A percentile compares a stretch with the other conserved stretches of the same genome.
These are phyloP conservation scores for Heliocidaris tuberculata DNA, from an alignment of 35 echinoderm and acorn worm species.

Conservation along the genomic window DNA sequence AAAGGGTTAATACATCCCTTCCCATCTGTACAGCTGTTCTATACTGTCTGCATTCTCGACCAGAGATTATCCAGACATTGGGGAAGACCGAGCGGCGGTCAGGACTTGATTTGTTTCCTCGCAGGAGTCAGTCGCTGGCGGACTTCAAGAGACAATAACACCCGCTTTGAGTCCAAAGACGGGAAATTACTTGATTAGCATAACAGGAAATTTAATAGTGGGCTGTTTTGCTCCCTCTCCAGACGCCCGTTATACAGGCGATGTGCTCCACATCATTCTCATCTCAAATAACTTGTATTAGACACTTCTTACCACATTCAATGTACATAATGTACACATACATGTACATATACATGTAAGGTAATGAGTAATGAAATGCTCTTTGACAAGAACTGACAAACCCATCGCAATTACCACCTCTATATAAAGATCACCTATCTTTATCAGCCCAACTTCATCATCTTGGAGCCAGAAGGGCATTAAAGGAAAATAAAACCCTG, in stretches of 20 bases:
- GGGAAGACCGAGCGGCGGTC: not conserved
- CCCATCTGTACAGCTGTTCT: not conserved
- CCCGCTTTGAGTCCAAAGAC: not conserved
- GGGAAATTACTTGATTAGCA: conserved; percentile 28
- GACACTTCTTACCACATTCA: not conserved
- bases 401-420: too few relatives aligned
- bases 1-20: not conserved
- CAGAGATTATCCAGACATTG: not conserved
- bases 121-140: not conserved
- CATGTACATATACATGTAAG: too few relatives aligned
- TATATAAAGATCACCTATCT: too few relatives aligned
- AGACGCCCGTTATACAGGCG: not conserved
- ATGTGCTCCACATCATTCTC: not conserved
- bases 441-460: too few relatives aligned
- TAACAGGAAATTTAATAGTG: conserved; percentile 33
- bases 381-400: too few relatives aligned
- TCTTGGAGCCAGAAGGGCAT: too few relatives aligned
- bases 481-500: too few relatives aligned
- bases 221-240: not conserved
- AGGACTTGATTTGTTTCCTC: not conserved
- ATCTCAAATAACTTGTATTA: not conserved
- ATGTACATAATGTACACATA: not conserved
- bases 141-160: conserved; percentile 12
- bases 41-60: not conserved
- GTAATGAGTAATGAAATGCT: too few relatives aligned